These are phyloP conservation scores for Ameiurus melas DNA, from an alignment of 2,113 vertebrate genomes.

Conservation along the genomic window DNA sequence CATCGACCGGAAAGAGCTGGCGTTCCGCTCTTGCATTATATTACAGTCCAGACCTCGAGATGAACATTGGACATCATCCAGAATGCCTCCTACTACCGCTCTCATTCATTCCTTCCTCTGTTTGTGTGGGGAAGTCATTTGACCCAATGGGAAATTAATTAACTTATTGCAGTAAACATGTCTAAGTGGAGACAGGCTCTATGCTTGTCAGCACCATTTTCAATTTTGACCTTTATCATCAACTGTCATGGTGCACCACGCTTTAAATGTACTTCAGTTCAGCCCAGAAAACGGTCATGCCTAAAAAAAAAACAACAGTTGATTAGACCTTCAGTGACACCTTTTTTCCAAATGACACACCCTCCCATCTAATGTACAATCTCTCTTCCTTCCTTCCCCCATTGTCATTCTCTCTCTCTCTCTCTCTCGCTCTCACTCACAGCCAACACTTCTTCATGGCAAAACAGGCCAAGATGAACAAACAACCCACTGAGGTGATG, in stretches of 20 bases:
- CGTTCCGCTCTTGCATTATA: neutral
- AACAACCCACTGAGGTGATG: neutral
- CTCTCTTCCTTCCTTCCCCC: conserved; percentile 46
- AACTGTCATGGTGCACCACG: neutral
- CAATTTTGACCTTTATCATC: neutral
- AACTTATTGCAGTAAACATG: neutral
- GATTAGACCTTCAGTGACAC: neutral
- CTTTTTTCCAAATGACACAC: conserved; percentile 45
- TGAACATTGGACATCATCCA: conserved; percentile 13
- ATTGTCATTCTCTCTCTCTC: conserved; percentile 34
- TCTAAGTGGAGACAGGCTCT: neutral
- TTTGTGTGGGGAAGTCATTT: conserved; percentile 7
- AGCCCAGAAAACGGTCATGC: neutral
- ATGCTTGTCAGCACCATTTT: neutral
- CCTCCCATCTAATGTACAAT: conserved; percentile 28
- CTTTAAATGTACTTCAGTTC: neutral
- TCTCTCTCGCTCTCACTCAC: conserved; percentile 16
- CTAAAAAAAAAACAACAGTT: neutral
- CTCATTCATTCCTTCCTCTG: conserved; percentile 6
- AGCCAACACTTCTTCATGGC: conserved; percentile 12
- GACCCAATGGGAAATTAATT: conserved; percentile 10
- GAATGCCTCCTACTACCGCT: neutral
- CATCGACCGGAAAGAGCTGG: neutral
- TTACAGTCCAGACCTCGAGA: conserved; percentile 9
- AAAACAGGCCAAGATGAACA: conserved; percentile 14